phyloP scores from a whole-genome alignment of 2,888 invertebrate species.

The Pasiphila rectangulata region DNA sequence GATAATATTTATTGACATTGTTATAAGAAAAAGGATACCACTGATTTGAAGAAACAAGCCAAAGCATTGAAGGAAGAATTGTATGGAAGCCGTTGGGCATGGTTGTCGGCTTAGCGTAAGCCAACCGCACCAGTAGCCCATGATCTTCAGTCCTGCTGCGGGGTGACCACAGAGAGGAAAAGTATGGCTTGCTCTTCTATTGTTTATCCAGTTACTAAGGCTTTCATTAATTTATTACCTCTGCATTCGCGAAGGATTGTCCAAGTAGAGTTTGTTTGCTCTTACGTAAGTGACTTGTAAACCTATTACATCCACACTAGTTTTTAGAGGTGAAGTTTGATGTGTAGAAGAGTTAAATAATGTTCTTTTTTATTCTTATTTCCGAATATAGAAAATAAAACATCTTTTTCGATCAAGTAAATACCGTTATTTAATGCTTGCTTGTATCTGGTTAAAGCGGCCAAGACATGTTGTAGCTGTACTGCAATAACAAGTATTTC shows the following conservation, averaged over 20 bases:
- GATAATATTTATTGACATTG: too few species aligned
- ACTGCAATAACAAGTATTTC: too few species aligned
- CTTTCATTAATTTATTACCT: too few species aligned
- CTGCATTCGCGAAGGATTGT: too few species aligned
- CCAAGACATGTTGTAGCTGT: neutral
- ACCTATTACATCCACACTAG: too few species aligned
- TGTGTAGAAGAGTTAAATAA: too few species aligned
- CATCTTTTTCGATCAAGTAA: too few species aligned
- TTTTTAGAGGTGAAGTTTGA: too few species aligned
- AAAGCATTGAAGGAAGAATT: constrained; percentile 47
- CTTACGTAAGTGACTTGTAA: too few species aligned
- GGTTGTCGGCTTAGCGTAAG: constrained; percentile 67
- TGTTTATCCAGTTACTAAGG: neutral
- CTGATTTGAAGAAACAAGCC: neutral
- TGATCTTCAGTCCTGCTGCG: constrained; percentile 46
- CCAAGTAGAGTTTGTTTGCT: too few species aligned
- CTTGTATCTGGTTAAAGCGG: neutral
- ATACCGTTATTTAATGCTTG: neutral
- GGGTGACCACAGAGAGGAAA: constrained; percentile 24
- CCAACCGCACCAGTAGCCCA: constrained; percentile 76
- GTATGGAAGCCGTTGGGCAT: constrained; percentile 72
- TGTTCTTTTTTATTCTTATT: too few species aligned
- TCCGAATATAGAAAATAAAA: too few species aligned
- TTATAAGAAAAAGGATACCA: constrained; percentile 4
- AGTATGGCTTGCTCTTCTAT: constrained; percentile 7